phyloP scores from a whole-genome alignment of 2,113 vertebrate genomes.

The Pteronura brasiliensis region DNA sequence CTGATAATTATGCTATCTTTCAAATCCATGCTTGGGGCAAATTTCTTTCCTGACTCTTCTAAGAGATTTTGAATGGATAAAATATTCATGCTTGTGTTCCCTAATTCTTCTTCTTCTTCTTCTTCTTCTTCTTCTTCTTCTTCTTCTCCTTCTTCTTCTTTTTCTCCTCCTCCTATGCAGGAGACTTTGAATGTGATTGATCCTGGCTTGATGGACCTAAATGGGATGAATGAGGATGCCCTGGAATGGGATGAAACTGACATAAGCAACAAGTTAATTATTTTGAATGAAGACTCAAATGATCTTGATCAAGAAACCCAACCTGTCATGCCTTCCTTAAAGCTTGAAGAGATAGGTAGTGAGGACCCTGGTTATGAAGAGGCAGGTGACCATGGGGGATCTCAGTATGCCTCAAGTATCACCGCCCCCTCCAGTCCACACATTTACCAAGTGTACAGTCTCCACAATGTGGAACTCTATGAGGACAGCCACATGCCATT shows the following conservation, averaged over 20 bases:
- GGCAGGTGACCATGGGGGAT: slow-evolving; percentile 50
- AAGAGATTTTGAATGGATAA: slow-evolving; percentile 26
- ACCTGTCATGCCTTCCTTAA: slow-evolving; percentile 69
- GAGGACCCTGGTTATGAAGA: slow-evolving; percentile 72
- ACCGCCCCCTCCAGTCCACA: slow-evolving; percentile 79
- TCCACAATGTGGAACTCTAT: slow-evolving; percentile 90
- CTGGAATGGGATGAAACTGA: slow-evolving; percentile 99
- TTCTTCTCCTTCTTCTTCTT: background rate
- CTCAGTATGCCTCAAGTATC: slow-evolving; percentile 69
- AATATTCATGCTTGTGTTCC: background rate
- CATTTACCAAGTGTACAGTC: slow-evolving; percentile 93
- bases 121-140: background rate
- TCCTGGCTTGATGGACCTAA: slow-evolving; percentile 90
- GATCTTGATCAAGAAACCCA: slow-evolving; percentile 82
- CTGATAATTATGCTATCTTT: slow-evolving; percentile 34
- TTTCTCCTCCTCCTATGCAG: slow-evolving; percentile 75
- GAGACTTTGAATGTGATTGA: slow-evolving; percentile 91
- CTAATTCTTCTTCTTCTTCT: slow-evolving; percentile 11
- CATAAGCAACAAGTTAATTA: slow-evolving; percentile 90
- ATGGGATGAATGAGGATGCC: slow-evolving; percentile 88
- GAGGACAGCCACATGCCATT: slow-evolving; percentile 82
- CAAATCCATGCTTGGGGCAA: slow-evolving; percentile 1
- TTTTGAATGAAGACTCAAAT: slow-evolving; percentile 84
- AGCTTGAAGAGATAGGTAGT: slow-evolving; percentile 65
- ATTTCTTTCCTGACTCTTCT: slow-evolving; percentile 35